Evolutionary conservation across 2,797 vertebrate species (phyloP), one percentile per base, ranked within the genome.

Genomic region (Darevskia nairensis): DNA sequence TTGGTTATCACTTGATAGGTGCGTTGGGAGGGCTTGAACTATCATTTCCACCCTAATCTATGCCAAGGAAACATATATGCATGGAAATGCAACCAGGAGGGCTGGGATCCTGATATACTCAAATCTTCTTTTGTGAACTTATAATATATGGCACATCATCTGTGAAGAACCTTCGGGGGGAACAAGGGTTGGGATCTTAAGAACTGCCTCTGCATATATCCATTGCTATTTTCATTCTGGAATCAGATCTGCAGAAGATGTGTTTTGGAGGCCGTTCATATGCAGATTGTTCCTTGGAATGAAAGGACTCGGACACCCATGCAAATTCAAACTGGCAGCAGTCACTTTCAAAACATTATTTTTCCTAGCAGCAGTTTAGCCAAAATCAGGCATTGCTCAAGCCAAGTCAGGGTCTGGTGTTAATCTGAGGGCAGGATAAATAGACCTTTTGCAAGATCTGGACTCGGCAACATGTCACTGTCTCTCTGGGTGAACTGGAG

Each of bases 301-400:
- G 77, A 41, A 39, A 89, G 76, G 84, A 66, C 1, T 74, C 29
- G 39, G 90, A 91, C 59, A 85, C 23, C 3, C 17, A 55, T n/a
- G 1, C 2, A 39, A 71, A 29, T 29, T 89, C 64, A 80, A 91
- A 85, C 6, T 44, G 46, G 1, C 11, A 86, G 0, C 80, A 2
- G 1, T 4, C 0, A 8, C 23, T 86, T 88, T 6, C 8, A 84
- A 4, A 89, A 81, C 1, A 50, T 89, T 23, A 82, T 8, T 69
- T 91, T 80, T 86, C 23, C 61, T 61, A 87, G 76, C 10, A 88
- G 84, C 17, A 41, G 46, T 89, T 92, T 79, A 88, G 23, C 17
- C 21, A 83, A 61, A 27, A 72, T 4, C 71, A 35, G 79, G 55
- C 17, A n/a, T 0, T 0, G 1, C 88, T 90, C 41, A 88, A 72